Evolutionary conservation across 2,888 invertebrate species (phyloP).

Genomic region (Herminia tarsipennalis): DNA sequence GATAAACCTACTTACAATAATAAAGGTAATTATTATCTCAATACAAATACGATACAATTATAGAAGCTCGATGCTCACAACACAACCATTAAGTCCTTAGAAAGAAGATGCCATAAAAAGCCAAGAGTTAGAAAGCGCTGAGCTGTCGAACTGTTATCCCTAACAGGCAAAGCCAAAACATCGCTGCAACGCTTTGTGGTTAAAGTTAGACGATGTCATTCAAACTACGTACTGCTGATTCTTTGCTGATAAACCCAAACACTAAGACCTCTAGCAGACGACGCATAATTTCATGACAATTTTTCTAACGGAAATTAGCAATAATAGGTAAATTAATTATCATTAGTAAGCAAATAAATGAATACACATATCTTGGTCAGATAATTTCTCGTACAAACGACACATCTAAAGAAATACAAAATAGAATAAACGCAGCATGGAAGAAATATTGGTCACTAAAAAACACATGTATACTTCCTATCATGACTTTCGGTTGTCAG

Average conservation of each 20-base stretch:
- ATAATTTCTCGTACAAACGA: not conserved
- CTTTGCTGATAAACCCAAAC: constrained; percentile 10
- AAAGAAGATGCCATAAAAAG: no score
- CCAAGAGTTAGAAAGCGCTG: no score
- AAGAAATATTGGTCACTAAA: no score
- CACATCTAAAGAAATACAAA: not conserved
- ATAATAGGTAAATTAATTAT: constrained; percentile 1
- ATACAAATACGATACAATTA: no score
- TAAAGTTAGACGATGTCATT: constrained; percentile 1
- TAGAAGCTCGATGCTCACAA: no score
- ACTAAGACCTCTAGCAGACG: not conserved
- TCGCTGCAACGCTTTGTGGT: not conserved
- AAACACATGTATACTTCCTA: no score
- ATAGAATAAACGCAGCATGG: not conserved
- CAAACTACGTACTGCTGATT: not conserved
- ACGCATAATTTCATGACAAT: not conserved
- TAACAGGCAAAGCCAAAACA: constrained; percentile 2
- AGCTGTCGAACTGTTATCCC: no score
- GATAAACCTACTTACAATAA: no score
- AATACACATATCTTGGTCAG: no score
- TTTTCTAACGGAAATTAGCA: not conserved
- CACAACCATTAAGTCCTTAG: no score
- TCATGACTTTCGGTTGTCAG: no score
- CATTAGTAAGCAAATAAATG: not conserved
- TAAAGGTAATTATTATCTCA: no score